phyloP scores from a whole-genome alignment of 2,888 invertebrate genomes.

The Diabrotica balteata region DNA sequence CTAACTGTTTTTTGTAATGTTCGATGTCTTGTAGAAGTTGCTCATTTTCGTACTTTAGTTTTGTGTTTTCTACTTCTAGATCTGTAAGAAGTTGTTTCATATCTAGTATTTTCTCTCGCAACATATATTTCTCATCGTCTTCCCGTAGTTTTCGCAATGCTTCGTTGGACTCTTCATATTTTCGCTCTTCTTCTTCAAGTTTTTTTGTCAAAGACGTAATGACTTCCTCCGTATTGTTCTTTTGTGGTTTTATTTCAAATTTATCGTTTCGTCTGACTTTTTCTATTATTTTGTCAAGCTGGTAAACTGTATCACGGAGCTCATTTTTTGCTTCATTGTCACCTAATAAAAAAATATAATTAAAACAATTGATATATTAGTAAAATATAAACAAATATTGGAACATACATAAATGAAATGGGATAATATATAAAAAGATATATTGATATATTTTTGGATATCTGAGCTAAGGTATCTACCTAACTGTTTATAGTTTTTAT shows the following conservation, averaged over 20 bases:
- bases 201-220: slow-evolving; percentile 37
- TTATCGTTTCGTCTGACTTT: slow-evolving; percentile 40
- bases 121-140: slow-evolving; percentile 44
- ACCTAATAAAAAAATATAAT: neutral
- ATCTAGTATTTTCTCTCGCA: slow-evolving; percentile 43
- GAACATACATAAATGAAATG: too few species aligned
- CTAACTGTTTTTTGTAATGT: slow-evolving; percentile 38
- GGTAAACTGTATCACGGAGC: slow-evolving; percentile 40
- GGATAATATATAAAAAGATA: too few species aligned
- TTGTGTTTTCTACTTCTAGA: slow-evolving; percentile 45
- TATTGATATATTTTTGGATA: too few species aligned
- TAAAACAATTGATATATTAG: too few species aligned
- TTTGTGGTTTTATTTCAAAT: slow-evolving; percentile 36
- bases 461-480: too few species aligned
- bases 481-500: too few species aligned
- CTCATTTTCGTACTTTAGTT: slow-evolving; percentile 43
- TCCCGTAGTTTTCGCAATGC: slow-evolving; percentile 40
- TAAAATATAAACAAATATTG: too few species aligned
- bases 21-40: slow-evolving; percentile 41
- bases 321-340: slow-evolving; percentile 34
- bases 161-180: slow-evolving; percentile 40
- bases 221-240: slow-evolving; percentile 36
- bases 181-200: slow-evolving; percentile 42
- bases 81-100: slow-evolving; percentile 44
- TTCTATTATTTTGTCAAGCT: slow-evolving; percentile 40